phyloP scores from a whole-genome alignment of 2,888 invertebrate genomes.

The Pristionchus fissidentatus region DNA sequence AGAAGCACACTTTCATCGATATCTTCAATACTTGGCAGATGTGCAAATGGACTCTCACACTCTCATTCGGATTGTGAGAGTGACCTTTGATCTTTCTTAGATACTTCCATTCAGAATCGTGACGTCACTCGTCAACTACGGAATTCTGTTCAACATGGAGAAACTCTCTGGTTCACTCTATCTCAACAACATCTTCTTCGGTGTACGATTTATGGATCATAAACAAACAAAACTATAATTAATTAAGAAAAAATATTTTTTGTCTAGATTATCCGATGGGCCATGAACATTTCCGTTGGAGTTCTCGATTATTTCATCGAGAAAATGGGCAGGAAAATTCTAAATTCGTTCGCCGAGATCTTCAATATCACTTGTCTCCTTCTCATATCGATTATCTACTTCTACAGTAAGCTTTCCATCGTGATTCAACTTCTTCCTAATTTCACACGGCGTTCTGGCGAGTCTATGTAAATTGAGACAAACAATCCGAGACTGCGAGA shows the following conservation, averaged over 20 bases:
- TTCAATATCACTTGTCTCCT: constrained; percentile 50
- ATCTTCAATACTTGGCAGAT: constrained; percentile 38
- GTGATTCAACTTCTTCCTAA: background rate
- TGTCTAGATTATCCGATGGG: constrained; percentile 51
- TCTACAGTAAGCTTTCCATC: constrained; percentile 22
- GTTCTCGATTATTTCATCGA: constrained; percentile 43
- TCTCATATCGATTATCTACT: constrained; percentile 40
- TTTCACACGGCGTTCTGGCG: too few relatives aligned
- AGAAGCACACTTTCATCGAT: constrained; percentile 38
- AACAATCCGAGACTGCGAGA: background rate
- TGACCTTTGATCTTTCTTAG: background rate
- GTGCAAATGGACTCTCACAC: constrained; percentile 44
- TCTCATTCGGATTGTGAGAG: constrained; percentile 53
- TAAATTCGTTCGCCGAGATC: constrained; percentile 48
- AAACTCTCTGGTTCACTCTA: constrained; percentile 69
- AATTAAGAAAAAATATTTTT: background rate
- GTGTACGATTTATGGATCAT: constrained; percentile 48
- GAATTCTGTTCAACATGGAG: constrained; percentile 74
- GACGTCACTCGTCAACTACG: constrained; percentile 68
- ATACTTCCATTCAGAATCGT: constrained; percentile 54
- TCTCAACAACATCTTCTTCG: constrained; percentile 61
- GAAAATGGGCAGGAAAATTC: constrained; percentile 50
- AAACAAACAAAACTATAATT: background rate
- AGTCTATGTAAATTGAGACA: too few relatives aligned
- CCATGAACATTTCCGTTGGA: constrained; percentile 51